Evolutionary conservation across 1,140 invertebrate genomes (phyloP).

Genomic region (Laodelphax striatellus): DNA sequence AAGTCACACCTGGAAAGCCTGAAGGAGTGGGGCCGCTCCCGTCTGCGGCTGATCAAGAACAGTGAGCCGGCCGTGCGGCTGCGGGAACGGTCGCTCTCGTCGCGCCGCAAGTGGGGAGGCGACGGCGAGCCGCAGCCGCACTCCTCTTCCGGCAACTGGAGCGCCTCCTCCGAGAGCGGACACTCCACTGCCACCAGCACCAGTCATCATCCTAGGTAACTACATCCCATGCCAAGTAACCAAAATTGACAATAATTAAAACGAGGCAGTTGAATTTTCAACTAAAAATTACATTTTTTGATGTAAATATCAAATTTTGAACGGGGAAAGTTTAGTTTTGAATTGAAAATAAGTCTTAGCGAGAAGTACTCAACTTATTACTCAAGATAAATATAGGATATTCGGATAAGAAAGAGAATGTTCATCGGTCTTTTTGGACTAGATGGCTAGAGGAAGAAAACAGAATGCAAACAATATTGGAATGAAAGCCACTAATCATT

Average conservation of each 20-base stretch:
- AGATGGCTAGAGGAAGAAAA: too few relatives aligned
- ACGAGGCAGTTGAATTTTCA: too few relatives aligned
- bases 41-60: slow-evolving; percentile 58
- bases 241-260: not conserved
- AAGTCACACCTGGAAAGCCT: slow-evolving; percentile 66
- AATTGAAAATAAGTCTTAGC: too few relatives aligned
- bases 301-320: too few relatives aligned
- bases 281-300: too few relatives aligned
- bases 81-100: slow-evolving; percentile 13
- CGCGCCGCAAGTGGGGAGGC: slow-evolving; percentile 14
- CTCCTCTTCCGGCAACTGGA: slow-evolving; percentile 89
- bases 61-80: slow-evolving; percentile 18
- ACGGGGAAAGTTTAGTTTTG: too few relatives aligned
- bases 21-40: slow-evolving; percentile 69
- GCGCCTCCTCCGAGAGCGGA: slow-evolving; percentile 78
- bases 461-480: too few relatives aligned
- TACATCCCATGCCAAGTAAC: not conserved
- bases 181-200: slow-evolving; percentile 46
- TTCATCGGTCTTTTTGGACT: too few relatives aligned
- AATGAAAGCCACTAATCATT: too few relatives aligned
- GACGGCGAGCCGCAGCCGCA: slow-evolving; percentile 54
- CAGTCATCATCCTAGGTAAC: slow-evolving; percentile 52
- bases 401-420: too few relatives aligned
- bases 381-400: too few relatives aligned
- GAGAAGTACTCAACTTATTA: too few relatives aligned